Evolutionary conservation across 2,888 invertebrate species (phyloP).

Genomic region (Pteria penguin): DNA sequence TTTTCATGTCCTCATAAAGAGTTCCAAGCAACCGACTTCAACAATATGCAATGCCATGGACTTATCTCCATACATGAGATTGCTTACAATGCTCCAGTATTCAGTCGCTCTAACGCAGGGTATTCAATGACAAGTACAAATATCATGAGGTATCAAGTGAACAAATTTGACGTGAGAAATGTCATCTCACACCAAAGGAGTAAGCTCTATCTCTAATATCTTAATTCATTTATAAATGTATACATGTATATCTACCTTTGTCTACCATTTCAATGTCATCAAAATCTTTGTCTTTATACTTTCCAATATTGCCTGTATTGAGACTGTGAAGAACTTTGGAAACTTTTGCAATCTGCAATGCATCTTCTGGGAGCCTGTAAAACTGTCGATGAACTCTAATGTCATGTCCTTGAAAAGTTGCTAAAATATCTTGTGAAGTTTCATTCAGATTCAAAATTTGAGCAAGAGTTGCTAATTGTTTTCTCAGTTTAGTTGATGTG

Average conservation of each 20-base stretch:
- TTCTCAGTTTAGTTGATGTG: slow-evolving; percentile 47
- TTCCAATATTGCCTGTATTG: slow-evolving; percentile 19
- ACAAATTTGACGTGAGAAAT: no score
- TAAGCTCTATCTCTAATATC: no score
- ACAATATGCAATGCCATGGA: no score
- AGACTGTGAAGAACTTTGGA: slow-evolving; percentile 37
- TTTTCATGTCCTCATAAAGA: no score
- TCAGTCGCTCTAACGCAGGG: no score
- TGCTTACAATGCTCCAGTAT: no score
- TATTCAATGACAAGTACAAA: no score
- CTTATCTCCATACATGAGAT: no score
- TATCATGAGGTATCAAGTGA: no score
- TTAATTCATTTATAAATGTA: no score
- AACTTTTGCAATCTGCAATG: slow-evolving; percentile 39
- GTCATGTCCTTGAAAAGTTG: slow-evolving; percentile 39
- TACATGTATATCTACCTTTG: not conserved
- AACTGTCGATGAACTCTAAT: slow-evolving; percentile 39
- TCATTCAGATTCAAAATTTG: slow-evolving; percentile 47
- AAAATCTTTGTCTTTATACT: slow-evolving; percentile 29
- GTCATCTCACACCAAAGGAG: no score
- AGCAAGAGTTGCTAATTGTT: slow-evolving; percentile 52
- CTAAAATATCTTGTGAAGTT: slow-evolving; percentile 37
- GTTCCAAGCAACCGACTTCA: no score
- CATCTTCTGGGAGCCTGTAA: slow-evolving; percentile 40
- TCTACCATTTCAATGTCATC: slow-evolving; percentile 19